Evolutionary conservation across 92 coral and sea anemone species (phyloP).

Genomic region (Desmophyllum pertusum): DNA sequence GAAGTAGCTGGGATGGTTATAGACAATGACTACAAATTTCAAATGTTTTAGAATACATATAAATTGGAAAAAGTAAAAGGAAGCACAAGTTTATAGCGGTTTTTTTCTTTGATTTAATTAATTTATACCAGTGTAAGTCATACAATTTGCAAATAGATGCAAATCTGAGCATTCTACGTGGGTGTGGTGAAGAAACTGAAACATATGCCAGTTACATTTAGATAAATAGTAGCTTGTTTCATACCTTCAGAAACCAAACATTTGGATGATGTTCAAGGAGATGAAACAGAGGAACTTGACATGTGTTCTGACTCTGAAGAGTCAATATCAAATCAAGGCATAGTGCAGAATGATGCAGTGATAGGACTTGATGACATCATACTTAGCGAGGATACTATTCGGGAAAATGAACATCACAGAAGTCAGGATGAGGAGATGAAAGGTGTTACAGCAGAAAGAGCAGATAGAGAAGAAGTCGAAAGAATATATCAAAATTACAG

Average conservation of each 20-base stretch:
- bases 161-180: no score
- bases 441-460: neutral
- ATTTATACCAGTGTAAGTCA: no score
- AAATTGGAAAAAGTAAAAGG: no score
- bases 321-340: neutral
- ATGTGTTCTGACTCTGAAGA: constrained; percentile 5
- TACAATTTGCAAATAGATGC: no score
- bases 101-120: no score
- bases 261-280: neutral
- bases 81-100: no score
- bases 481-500: constrained; percentile 10
- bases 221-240: no score
- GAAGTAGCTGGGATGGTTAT: no score
- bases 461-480: constrained; percentile 14
- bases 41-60: no score
- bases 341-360: neutral
- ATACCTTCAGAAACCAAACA: neutral
- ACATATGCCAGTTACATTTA: no score
- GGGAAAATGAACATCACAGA: neutral
- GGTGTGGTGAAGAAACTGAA: no score
- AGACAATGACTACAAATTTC: no score
- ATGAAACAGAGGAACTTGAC: neutral
- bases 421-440: neutral
- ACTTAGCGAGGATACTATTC: constrained; percentile 16
- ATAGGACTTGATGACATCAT: constrained; percentile 40